Evolutionary conservation across 2,797 vertebrate genomes (phyloP), one percentile per base, ranked within the genome.

Genomic region (Sebastes reedi): DNA sequence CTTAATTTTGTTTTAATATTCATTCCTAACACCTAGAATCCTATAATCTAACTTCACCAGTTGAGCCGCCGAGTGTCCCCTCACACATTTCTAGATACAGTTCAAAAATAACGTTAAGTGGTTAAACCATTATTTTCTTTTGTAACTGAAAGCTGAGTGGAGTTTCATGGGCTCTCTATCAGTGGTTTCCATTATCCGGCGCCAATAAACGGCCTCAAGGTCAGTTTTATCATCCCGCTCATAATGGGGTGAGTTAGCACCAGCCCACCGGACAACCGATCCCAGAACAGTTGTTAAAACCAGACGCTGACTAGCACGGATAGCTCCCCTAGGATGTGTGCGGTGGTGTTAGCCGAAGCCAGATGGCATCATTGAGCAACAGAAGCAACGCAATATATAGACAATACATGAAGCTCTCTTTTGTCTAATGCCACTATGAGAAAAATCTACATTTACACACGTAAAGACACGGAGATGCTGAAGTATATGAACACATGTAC

Each of bases 331-430:
- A 74, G 81, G 86, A 87, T 64, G 77, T 80, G 80, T 82, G 86
- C 6, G 73, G 77, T 81, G 78, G 67, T 80, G 67, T 46, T 54
- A 18, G 73, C 68, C 68, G 81, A 91, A 93, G 92, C 91, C 91
- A 96, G 95, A 95, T 95, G 95, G 94, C 94, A 95, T 92, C 93
- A 90, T 94, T 90, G 95, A 96, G 94, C 89, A 93, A 75, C 69
- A 78, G 52, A 82, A 74, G 66, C 39, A 72, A 8, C 2, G 42
- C 46, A 77, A 66, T 9, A 67, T 56, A 59, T 32, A 80, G 32
- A 77, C 52, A 79, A 70, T 27, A 50, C 75, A 77, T 60, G 32
- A 56, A 77, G 68, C 76, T 85, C 29, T 75, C 66, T 65, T 67
- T 61, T 70, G 64, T 67, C 34, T 62, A 55, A 75, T 67, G 69